These are phyloP conservation scores for Poecilobothrus nobilitatus DNA, from an alignment of 2,888 invertebrate species.

Conservation along the genomic window DNA sequence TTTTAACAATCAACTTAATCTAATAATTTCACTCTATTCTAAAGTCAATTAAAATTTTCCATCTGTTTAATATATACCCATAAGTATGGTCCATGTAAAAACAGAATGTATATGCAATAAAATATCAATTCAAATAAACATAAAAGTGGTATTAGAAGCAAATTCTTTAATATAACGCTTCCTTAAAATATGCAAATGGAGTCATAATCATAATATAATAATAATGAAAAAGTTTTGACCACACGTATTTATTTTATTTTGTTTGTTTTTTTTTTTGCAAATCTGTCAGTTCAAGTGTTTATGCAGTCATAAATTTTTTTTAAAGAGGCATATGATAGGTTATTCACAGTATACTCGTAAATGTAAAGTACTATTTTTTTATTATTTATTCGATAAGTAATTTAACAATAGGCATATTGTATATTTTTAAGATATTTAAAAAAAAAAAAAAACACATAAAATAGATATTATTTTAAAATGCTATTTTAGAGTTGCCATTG, in stretches of 20 bases:
- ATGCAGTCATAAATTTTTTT: background rate
- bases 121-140: no score
- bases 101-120: no score
- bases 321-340: background rate
- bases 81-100: background rate
- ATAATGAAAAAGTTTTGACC: no score
- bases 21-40: background rate
- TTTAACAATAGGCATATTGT: no score
- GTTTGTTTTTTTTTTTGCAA: background rate
- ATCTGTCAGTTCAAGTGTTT: slow-evolving; percentile 1
- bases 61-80: background rate
- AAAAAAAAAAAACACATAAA: no score
- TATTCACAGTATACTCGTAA: background rate
- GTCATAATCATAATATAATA: background rate
- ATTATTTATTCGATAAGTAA: background rate
- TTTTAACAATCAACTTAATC: no score
- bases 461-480: no score
- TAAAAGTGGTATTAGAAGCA: background rate
- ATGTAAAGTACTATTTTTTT: background rate
- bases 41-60: background rate
- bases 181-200: background rate
- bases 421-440: no score
- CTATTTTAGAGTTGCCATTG: no score
- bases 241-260: no score
- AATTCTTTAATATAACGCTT: background rate